Conservation (phyloP, 2,113 vertebrate genomes). For the Tichodroma muraria region DNA sequence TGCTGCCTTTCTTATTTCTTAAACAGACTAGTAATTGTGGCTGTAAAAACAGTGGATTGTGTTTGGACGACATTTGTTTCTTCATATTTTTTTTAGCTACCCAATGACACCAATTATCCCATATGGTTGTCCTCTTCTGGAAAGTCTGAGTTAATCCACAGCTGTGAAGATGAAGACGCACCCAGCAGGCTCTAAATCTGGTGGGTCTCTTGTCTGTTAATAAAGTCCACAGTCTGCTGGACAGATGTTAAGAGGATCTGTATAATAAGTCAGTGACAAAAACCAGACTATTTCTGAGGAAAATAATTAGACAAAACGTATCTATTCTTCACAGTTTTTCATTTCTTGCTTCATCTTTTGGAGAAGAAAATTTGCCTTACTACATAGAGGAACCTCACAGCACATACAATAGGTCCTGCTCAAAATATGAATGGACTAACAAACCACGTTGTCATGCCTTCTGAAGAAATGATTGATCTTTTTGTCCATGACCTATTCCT, state of each 20-base stretch:
- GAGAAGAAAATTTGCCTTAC: conserved; percentile 11
- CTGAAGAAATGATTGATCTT: conserved; percentile 21
- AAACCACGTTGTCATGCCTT: not conserved
- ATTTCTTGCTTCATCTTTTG: conserved; percentile 26
- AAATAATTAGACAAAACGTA: conserved; percentile 74
- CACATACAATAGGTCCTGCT: not conserved
- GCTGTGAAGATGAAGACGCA: conserved; percentile 74
- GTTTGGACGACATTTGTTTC: conserved; percentile 72
- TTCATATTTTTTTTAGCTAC: conserved; percentile 65
- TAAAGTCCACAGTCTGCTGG: conserved; percentile 78
- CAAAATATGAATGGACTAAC: conserved; percentile 24
- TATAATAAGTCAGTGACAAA: conserved; percentile 78
- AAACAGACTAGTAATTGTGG: conserved; percentile 91
- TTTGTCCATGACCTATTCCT: conserved; percentile 24
- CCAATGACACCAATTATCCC: conserved; percentile 69
- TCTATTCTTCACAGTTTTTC: conserved; percentile 70
- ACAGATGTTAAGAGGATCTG: conserved; percentile 85
- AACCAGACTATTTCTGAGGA: conserved; percentile 77
- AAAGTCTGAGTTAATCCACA: conserved; percentile 78
- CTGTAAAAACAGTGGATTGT: conserved; percentile 73
- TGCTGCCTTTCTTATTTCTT: conserved; percentile 74
- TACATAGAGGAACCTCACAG: not conserved
- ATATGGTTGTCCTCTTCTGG: conserved; percentile 75
- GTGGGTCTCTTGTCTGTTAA: conserved; percentile 70
- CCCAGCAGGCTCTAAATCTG: conserved; percentile 75